Conservation (phyloP, 2,888 invertebrate species). For the Conistra vaccinii region DNA sequence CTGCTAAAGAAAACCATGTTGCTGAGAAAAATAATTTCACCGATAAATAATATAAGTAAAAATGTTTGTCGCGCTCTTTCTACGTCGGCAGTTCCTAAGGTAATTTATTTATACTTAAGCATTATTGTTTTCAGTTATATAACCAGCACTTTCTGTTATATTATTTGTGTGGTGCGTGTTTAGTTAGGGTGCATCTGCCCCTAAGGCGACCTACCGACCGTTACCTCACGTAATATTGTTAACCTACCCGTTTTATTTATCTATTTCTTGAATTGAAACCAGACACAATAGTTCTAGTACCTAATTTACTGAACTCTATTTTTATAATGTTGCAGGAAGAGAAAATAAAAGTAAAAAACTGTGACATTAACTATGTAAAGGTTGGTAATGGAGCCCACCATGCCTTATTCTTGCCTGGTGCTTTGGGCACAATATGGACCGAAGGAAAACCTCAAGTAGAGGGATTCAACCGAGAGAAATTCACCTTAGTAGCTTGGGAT, state of each 20-base stretch:
- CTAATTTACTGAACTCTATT: slow-evolving; percentile 4
- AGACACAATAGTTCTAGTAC: too few species aligned
- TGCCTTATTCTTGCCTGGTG: slow-evolving; percentile 95
- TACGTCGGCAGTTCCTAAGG: slow-evolving; percentile 68
- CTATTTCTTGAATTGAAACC: slow-evolving; percentile 10
- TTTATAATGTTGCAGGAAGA: slow-evolving; percentile 88
- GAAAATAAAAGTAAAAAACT: slow-evolving; percentile 91
- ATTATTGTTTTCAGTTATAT: slow-evolving; percentile 13
- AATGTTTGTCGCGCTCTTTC: slow-evolving; percentile 66
- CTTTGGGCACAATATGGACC: slow-evolving; percentile 95
- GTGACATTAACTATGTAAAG: slow-evolving; percentile 90
- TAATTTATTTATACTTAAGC: slow-evolving; percentile 55
- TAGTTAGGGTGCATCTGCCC: too few species aligned
- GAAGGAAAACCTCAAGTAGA: slow-evolving; percentile 95
- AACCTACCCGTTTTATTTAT: neutral
- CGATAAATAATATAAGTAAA: slow-evolving; percentile 53
- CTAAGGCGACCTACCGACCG: too few species aligned
- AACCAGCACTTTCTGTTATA: neutral
- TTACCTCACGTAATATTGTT: neutral
- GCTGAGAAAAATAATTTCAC: slow-evolving; percentile 60
- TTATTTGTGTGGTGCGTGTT: neutral
- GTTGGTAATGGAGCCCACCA: slow-evolving; percentile 91
- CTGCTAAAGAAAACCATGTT: slow-evolving; percentile 57
- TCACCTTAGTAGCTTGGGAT: slow-evolving; percentile 94
- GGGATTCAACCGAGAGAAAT: slow-evolving; percentile 91